Evolutionary conservation across 2,113 vertebrate genomes (phyloP).

Genomic region (Recurvirostra avosetta): DNA sequence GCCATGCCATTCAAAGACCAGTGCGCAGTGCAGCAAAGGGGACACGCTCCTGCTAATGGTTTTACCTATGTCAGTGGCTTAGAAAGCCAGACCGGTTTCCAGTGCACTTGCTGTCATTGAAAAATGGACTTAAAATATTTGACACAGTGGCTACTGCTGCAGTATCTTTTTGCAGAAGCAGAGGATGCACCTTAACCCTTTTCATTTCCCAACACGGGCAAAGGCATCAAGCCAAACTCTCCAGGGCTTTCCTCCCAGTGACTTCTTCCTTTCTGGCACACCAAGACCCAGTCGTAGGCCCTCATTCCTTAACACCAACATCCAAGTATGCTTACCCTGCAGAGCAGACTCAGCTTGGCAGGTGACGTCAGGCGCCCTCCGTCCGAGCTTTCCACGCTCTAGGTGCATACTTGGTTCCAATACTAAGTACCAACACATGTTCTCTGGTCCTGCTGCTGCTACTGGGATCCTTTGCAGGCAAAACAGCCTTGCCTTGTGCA

Average conservation of each 20-base stretch:
- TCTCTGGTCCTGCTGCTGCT: background rate
- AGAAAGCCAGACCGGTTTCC: background rate
- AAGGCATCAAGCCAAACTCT: background rate
- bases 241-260: background rate
- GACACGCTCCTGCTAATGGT: background rate
- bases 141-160: background rate
- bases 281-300: background rate
- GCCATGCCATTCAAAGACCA: background rate
- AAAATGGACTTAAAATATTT: background rate
- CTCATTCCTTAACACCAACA: background rate
- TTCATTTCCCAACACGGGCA: background rate
- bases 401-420: background rate
- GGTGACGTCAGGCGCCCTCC: background rate
- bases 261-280: background rate
- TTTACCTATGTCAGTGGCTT: background rate
- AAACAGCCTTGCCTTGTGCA: background rate
- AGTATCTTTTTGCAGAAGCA: background rate
- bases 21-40: background rate
- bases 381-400: rapidly evolving
- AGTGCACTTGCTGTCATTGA: background rate
- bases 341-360: background rate
- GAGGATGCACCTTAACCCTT: background rate
- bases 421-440: background rate
- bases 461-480: background rate
- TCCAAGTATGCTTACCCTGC: background rate